These are phyloP conservation scores for Strix uralensis DNA, from an alignment of 2,113 vertebrate genomes.

Conservation along the genomic window DNA sequence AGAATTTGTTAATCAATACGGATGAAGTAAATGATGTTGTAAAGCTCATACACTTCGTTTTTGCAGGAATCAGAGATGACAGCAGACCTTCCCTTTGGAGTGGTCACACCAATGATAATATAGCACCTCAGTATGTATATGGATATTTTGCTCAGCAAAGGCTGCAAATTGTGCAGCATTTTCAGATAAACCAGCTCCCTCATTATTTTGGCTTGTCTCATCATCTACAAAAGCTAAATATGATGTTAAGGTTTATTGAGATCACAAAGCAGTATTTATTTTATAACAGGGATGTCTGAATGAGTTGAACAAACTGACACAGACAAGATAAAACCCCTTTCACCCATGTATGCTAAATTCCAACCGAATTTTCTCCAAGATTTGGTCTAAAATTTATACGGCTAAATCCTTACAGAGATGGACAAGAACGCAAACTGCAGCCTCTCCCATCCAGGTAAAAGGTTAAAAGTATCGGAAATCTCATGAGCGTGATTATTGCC, in stretches of 20 bases:
- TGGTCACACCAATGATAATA: neutral
- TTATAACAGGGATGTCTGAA: neutral
- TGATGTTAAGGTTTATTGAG: neutral
- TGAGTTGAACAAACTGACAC: neutral
- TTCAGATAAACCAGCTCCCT: neutral
- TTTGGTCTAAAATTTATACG: neutral
- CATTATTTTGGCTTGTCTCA: neutral
- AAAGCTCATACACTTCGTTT: neutral
- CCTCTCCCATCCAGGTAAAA: neutral
- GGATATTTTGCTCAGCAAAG: neutral
- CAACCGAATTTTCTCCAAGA: neutral
- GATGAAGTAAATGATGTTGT: neutral
- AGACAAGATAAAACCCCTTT: neutral
- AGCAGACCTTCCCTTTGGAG: neutral
- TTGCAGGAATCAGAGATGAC: neutral
- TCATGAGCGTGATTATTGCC: neutral
- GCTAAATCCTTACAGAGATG: neutral
- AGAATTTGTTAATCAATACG: neutral
- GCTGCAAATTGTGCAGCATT: neutral
- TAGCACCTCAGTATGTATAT: neutral
- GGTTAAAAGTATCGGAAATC: neutral
- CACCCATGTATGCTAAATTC: neutral
- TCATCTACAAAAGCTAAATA: neutral
- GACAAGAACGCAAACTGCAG: neutral
- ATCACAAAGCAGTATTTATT: conserved; percentile 22